These are phyloP conservation scores for Lagorchestes hirsutus DNA, from an alignment of 2,797 vertebrate genomes.

Conservation along the genomic window DNA sequence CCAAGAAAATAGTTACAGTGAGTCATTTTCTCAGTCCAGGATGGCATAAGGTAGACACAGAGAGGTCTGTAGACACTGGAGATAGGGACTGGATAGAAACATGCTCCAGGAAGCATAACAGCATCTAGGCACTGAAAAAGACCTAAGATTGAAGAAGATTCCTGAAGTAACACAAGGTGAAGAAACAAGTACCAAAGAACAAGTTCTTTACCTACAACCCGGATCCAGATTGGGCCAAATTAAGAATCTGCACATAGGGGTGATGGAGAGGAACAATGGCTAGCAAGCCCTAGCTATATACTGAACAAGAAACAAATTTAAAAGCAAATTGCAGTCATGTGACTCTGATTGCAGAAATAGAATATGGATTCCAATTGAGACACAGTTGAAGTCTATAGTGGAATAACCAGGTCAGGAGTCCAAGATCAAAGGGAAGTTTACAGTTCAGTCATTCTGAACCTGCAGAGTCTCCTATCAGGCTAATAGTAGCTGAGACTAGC, in stretches of 20 bases:
- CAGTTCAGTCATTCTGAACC: too few relatives aligned
- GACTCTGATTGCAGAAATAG: too few relatives aligned
- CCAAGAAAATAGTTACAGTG: background rate
- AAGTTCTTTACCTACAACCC: background rate
- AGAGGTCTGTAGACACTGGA: background rate
- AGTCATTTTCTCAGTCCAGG: background rate
- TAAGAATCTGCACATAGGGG: background rate
- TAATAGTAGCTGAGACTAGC: too few relatives aligned
- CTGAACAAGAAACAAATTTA: too few relatives aligned
- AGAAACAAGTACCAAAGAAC: background rate
- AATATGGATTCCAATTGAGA: too few relatives aligned
- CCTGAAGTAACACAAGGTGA: background rate
- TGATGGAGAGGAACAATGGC: background rate
- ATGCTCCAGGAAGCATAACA: background rate
- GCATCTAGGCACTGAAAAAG: background rate
- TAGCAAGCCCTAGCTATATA: background rate
- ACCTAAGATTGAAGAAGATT: background rate
- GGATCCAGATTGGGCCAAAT: background rate
- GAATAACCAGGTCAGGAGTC: too few relatives aligned
- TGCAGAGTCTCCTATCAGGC: too few relatives aligned
- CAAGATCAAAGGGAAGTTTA: too few relatives aligned
- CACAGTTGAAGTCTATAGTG: too few relatives aligned
- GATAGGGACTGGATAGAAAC: background rate
- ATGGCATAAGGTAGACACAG: background rate
- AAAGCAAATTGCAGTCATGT: too few relatives aligned